Evolutionary conservation across 2,113 vertebrate genomes (phyloP).

Genomic region (Prietella phreatophila): DNA sequence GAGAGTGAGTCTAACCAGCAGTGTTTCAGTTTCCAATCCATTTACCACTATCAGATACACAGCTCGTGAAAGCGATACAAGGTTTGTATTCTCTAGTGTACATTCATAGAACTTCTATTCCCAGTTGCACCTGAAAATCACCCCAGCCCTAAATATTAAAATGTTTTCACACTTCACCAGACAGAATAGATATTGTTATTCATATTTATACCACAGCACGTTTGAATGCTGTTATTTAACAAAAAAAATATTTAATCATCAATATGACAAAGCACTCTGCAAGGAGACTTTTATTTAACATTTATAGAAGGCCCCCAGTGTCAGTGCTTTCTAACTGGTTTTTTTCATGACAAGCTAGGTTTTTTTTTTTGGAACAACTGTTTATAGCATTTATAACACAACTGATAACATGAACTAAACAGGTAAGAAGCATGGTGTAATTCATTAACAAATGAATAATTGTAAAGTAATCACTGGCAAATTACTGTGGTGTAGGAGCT

Average conservation of each 20-base stretch:
- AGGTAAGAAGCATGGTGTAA: not conserved
- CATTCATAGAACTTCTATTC: not conserved
- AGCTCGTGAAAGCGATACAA: not conserved
- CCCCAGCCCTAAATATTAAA: not conserved
- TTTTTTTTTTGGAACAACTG: not conserved
- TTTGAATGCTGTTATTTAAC: not conserved
- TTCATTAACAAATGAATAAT: not conserved
- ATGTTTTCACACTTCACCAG: not conserved
- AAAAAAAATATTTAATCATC: not conserved
- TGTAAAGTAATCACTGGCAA: not conserved
- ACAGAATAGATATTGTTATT: not conserved
- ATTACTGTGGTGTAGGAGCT: not conserved
- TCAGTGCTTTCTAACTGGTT: not conserved
- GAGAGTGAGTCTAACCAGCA: slow-evolving; percentile 14
- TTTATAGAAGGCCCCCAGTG: not conserved
- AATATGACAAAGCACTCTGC: not conserved
- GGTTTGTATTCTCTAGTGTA: not conserved
- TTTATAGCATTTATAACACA: not conserved
- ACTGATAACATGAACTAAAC: not conserved
- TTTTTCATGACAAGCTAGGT: not conserved
- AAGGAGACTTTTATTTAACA: not conserved
- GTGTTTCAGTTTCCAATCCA: slow-evolving; percentile 15
- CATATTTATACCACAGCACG: not conserved
- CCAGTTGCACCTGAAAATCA: slow-evolving; percentile 10
- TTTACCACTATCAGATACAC: not conserved